Evolutionary conservation across 2,888 invertebrate genomes (phyloP).

Genomic region (Xanthostigma xanthostigma): DNA sequence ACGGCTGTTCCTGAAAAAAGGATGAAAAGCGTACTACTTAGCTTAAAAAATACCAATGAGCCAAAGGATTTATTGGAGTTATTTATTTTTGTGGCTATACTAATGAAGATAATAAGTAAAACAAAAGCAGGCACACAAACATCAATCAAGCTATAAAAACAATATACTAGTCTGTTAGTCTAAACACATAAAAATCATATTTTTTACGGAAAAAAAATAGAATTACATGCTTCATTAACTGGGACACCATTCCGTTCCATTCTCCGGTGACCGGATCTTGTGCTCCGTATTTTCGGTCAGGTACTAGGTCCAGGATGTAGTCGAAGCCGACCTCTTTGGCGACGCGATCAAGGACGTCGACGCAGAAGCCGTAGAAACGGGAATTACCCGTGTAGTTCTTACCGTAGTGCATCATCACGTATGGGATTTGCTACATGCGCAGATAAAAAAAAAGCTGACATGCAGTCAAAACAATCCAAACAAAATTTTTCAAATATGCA

Average conservation of each 20-base stretch:
- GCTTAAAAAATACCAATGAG: conserved; percentile 2
- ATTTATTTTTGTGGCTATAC: no score
- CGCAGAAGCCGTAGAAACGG: conserved; percentile 65
- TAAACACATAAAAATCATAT: neutral
- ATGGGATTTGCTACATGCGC: conserved; percentile 45
- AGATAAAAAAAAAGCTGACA: conserved; percentile 14
- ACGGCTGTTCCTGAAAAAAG: conserved; percentile 26
- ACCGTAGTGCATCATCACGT: conserved; percentile 56
- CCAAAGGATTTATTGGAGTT: no score
- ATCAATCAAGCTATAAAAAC: no score
- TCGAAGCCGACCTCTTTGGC: conserved; percentile 53
- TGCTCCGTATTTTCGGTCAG: conserved; percentile 52
- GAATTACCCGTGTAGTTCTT: conserved; percentile 58
- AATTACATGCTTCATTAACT: conserved; percentile 55
- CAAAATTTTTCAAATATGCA: neutral
- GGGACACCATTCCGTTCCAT: conserved; percentile 55
- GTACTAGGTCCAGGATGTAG: conserved; percentile 53
- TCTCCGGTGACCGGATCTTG: conserved; percentile 41
- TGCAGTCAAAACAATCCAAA: conserved; percentile 7
- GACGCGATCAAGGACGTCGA: conserved; percentile 54
- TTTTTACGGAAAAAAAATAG: conserved; percentile 20
- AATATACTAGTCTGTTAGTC: neutral
- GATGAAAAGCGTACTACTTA: conserved; percentile 17
- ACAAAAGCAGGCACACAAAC: neutral
- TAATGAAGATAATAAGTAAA: no score